Base-by-base conservation (phyloP, 2,888 invertebrate species). In the Pocota personata region DNA sequence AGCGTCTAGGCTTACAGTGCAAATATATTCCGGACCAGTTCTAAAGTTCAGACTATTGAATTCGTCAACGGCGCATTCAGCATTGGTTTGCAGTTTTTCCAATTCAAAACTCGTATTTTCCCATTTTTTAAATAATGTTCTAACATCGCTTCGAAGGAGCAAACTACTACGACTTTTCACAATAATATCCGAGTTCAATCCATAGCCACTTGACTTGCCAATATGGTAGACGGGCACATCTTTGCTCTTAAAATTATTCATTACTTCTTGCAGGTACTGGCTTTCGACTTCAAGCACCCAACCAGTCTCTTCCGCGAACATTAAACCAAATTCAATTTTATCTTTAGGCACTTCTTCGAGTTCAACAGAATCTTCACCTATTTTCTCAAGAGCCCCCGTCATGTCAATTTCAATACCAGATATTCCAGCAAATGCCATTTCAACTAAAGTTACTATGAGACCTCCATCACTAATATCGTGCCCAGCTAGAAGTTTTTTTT, bases 401-500 rank as follows among this genome's bases (percentile, higher is more conserved):
- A 97, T 90, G 87, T 96, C 94, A 0, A 97, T 91, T 14, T 94
- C 93, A 14, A 98, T 89, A 0, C 98, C 98, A 88, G 96, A 95
- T 77, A 98, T 93, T 40, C 99, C 98, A 75, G 95, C 98, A 90
- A 99, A 97, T n/a, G 97, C 96, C 98, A 99, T 99, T 93, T 99
- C 99, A 78, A 99, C 91, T 0, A 97, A 92, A 88, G 97, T 97
- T 0, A 97, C 97, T 48, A 99, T 93, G 35, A 99, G 93, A 32
- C 99, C 99, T 21, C 99, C 99, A 93, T 99, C 99, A 91, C 98
- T 99, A 4, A 99, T 94, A 92, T 99, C 99, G 91, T 99, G 99
- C 0, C 99, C 98, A 4, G 98, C 94, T 37, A 96, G 88, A 1
- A 93, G 67, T 71, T 90, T 89, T 0, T 88, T 88, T 40, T 90